Base-by-base conservation (phyloP, 2,113 vertebrate species). In the Gobius niger region DNA sequence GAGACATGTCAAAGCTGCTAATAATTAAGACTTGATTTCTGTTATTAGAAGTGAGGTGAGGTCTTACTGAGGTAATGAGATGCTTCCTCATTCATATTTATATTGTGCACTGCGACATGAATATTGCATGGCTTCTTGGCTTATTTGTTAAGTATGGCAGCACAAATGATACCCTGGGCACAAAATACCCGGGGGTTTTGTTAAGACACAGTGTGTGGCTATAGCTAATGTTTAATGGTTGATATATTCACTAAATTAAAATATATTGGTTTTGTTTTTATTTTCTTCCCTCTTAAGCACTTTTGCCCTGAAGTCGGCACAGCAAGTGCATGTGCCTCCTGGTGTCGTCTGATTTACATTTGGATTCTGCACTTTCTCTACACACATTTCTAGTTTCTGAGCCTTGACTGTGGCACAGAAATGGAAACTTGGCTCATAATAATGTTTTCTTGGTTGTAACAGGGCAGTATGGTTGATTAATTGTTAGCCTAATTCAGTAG, bases 1-100 rank as follows among this genome's bases (percentile, higher is more conserved):
- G 14, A 15, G 14, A 15, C 40, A 44, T 40, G 34, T 42, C 41
- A 60, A n/a, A 42, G 40, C 57, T 60, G 34, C 57, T 60, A 40
- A 9, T 60, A 60, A 60, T 44, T 60, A 60, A 16, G 57, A 42
- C n/a, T 13, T 60, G 57, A 42, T 40, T 57, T 57, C 54, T 57
- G 40, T 57, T 44, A 60, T 42, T 60, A 44, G 57, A 60, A 42
- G 40, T 44, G 57, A 60, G 34, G 40, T 42, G 57, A 57, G 34
- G 13, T 42, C 57, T 60, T 42, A 60, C 34, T 60, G 57, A 54
- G 52, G 52, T 60, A 60, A 60, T 60, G 57, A 66, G 64, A 19
- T n/a, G 5, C 59, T n/a, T 7, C 50, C 52, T 70, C 65, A 75
- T 75, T 72, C 47, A 75, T 75, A 72, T 69, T 63, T 9, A 74